Percentiles rank a stretch among this genome's conserved stretches.
Evolutionary conservation across 2,113 vertebrate species (phyloP).

Genomic region (Psammodynastes pulverulentus): DNA sequence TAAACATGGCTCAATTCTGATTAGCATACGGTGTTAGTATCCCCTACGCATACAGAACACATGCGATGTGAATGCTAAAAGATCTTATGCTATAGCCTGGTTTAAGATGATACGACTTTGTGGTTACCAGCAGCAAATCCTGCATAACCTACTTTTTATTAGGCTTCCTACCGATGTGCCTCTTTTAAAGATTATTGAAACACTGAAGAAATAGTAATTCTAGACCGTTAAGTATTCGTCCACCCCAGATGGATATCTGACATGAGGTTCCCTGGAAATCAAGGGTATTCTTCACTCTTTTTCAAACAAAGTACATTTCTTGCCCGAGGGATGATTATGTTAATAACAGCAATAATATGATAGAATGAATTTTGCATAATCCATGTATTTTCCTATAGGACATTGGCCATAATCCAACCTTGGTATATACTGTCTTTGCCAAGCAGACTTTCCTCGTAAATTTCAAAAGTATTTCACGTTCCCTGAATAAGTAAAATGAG

Average conservation of each 20-base stretch:
- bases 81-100: neutral
- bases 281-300: neutral
- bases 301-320: neutral
- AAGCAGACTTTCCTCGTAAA: neutral
- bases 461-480: neutral
- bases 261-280: neutral
- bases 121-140: neutral
- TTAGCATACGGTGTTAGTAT: neutral
- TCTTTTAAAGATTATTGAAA: slow-evolving; percentile 6
- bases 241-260: slow-evolving; percentile 14
- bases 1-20: neutral
- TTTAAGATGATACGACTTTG: neutral
- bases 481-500: neutral
- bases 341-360: slow-evolving; percentile 12
- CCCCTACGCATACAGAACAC: neutral
- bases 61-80: neutral
- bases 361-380: slow-evolving; percentile 30
- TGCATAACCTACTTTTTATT: neutral
- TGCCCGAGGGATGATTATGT: neutral
- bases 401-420: slow-evolving; percentile 26
- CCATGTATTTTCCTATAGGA: slow-evolving; percentile 24
- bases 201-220: neutral
- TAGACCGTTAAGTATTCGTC: neutral
- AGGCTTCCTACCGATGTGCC: neutral
- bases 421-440: slow-evolving; percentile 36